These are phyloP conservation scores for Amazona finschi DNA, from an alignment of 2,797 vertebrate genomes.

Conservation along the genomic window DNA sequence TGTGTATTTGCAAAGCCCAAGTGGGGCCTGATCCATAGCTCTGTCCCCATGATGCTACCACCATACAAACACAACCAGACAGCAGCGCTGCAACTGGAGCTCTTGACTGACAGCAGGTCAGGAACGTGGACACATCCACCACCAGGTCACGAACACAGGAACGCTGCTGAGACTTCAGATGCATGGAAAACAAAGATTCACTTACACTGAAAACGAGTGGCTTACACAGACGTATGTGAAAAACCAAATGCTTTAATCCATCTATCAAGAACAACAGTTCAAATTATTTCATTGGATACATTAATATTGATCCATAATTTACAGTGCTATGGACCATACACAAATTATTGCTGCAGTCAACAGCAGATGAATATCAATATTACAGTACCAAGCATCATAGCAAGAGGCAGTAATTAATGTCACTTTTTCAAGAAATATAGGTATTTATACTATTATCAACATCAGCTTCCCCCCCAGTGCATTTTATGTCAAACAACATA, in stretches of 20 bases:
- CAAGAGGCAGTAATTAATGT: conserved; percentile 81
- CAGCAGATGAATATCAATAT: conserved; percentile 81
- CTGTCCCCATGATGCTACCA: neutral
- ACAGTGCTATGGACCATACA: conserved; percentile 82
- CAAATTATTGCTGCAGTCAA: conserved; percentile 81
- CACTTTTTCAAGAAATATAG: conserved; percentile 79
- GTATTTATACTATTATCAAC: conserved; percentile 76
- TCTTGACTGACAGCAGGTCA: neutral
- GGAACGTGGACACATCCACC: neutral
- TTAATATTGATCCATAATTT: conserved; percentile 81
- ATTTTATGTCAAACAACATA: conserved; percentile 77
- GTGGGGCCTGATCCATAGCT: neutral
- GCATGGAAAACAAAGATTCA: neutral
- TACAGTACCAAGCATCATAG: conserved; percentile 84
- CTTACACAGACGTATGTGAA: conserved; percentile 70
- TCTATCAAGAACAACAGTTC: conserved; percentile 84
- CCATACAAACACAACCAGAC: conserved; percentile 17
- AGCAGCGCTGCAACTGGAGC: neutral
- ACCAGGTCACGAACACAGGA: neutral
- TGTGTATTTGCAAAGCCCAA: neutral
- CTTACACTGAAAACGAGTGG: conserved; percentile 62
- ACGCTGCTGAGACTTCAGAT: neutral
- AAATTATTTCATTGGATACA: conserved; percentile 81
- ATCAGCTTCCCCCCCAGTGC: conserved; percentile 80
- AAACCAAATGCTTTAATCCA: conserved; percentile 89